Base-by-base conservation (phyloP, 2,797 vertebrate genomes). In the Hoplostethus mediterraneus region DNA sequence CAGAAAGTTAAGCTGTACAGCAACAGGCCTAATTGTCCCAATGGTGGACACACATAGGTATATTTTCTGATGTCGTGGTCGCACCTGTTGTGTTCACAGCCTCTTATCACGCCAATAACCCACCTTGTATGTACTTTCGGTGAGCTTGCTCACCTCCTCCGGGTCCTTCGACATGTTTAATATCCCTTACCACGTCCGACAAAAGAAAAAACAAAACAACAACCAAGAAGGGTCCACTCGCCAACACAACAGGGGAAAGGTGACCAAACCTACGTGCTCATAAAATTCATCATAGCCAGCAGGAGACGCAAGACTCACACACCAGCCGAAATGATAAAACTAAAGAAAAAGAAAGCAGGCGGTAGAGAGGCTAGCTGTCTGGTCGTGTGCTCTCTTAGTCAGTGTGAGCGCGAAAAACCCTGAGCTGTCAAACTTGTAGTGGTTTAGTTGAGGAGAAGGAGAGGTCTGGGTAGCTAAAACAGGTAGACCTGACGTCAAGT, bases 101-200 rank as follows among this genome's bases (percentile, higher is more conserved):
- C 40, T 31, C 28, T 3, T 16, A 40, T 44, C 38, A 59, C 38
- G 36, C 57, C 14, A 53, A 6, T 2, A 28, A 85, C 92, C 90
- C 87, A 99, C 98, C 94, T 95, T 97, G 83, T 98, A 99, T 38
- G 97, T 98, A 90, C 77, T 98, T 84, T 99, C 98, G 10, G 97
- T 96, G 75, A 99, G 95, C 92, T 93, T 96, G 93, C 92, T 97
- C 94, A 97, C 97, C 87, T 98, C 96, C 77, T 98, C 97, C 9
- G 92, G 93, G 78, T 90, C 95, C 90, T 95, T 94, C 79, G 97
- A 97, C 98, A 99, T 98, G 47, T 30, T 88, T 42, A 55, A 2
- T 47, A 31, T 70, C 67, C 80, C 51, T 75, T 25, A 12, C 36
- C 36, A 82, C 60, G 57, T 6, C 45, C 48, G 12, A 61, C 31